Base-by-base conservation (phyloP, 2,797 vertebrate species). In the Streptopelia turtur region DNA sequence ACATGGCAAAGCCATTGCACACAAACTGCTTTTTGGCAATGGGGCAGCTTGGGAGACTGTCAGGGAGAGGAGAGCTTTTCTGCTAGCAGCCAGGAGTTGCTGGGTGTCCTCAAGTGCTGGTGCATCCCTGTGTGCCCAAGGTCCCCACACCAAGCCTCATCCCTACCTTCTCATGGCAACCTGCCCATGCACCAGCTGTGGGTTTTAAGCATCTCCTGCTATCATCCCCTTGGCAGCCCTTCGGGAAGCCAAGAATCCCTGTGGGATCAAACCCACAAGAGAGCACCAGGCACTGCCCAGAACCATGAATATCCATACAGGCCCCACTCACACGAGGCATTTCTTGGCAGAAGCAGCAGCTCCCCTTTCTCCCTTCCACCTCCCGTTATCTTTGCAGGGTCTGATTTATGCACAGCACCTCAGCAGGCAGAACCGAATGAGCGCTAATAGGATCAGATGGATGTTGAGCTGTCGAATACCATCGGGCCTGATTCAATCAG, bases 341-440 rank as follows among this genome's bases (percentile, higher is more conserved):
- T 89, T 75, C 75, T 89, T 77, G 81, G 84, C 75, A 94, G 60
- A 60, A 82, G 31, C 2, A 87, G 45, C 64, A 43, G 39, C 43
- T 92, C 37, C 76, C 45, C 41, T 83, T 84, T 85, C 69, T 70
- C 57, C 60, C 56, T 55, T 83, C 85, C 1, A 0, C 88, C 83
- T 90, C 69, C 74, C 0, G 1, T 76, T 93, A 88, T 92, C 92
- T 82, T 86, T 63, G 20, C 90, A 75, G 76, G 61, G 77, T 61
- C 90, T 95, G 96, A 95, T 96, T 95, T 96, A 94, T 93, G 92
- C 95, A 86, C 86, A 83, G 93, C 88, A 94, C 93, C 93, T 90
- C 63, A 0, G 92, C 93, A 89, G 93, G 84, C 95, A 85, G 86
- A 78, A 83, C 95, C 2, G 16, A 93, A 83, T 83, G 69, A 93